Percentiles rank a stretch among this genome's conserved stretches.
Conservation (phyloP, 2,888 invertebrate genomes). For the Sepiola atlantica region DNA sequence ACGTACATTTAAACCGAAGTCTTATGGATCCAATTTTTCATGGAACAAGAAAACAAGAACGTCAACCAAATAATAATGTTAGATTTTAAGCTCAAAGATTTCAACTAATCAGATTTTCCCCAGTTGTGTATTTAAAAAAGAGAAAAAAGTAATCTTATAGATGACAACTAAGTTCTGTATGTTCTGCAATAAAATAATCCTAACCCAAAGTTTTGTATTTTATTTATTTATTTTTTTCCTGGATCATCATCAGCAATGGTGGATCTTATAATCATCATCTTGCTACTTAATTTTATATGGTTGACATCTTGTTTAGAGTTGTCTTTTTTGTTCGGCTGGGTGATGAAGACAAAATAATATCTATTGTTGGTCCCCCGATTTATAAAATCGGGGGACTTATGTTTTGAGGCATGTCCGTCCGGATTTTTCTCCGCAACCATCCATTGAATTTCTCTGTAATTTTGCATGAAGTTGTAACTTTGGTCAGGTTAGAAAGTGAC, state of each 20-base stretch:
- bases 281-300: background rate
- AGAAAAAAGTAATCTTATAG: background rate
- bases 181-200: background rate
- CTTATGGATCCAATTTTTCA: slow-evolving; percentile 93
- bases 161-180: background rate
- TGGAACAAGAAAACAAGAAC: slow-evolving; percentile 97
- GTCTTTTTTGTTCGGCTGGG: no score
- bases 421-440: no score
- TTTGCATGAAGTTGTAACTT: no score
- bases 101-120: background rate
- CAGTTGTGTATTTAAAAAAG: background rate
- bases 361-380: no score
- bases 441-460: no score
- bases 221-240: background rate
- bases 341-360: no score
- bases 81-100: background rate
- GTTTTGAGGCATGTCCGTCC: no score
- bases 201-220: background rate
- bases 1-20: slow-evolving; percentile 86
- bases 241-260: background rate
- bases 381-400: no score
- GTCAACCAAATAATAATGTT: slow-evolving; percentile 90
- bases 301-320: background rate
- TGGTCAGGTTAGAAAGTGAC: no score
- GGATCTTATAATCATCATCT: background rate